Percentiles rank a stretch among this genome's conserved stretches.
These are phyloP conservation scores for Catharus ustulatus DNA, from an alignment of 2,797 vertebrate species.

Conservation along the genomic window DNA sequence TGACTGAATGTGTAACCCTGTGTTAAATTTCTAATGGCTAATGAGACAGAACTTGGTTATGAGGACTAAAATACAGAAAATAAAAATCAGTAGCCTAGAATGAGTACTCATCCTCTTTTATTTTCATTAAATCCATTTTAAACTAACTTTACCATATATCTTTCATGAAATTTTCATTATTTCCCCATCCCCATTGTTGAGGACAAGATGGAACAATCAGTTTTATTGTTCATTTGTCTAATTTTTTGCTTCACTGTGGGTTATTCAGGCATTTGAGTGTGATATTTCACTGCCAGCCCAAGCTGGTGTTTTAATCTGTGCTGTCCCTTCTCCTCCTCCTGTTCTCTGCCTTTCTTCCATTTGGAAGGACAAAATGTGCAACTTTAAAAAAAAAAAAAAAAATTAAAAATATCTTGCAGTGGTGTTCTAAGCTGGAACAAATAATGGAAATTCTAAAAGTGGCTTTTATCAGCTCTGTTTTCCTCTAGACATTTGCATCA, in stretches of 20 bases:
- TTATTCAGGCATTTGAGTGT: constrained; percentile 13
- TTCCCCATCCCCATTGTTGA: constrained; percentile 29
- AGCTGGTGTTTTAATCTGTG: not conserved
- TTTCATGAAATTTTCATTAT: constrained; percentile 65
- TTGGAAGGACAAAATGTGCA: constrained; percentile 2
- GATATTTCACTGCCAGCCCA: constrained; percentile 20
- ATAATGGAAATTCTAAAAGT: not conserved
- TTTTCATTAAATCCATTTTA: constrained; percentile 56
- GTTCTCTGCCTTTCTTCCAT: not conserved
- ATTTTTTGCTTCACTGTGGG: constrained; percentile 41
- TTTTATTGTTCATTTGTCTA: constrained; percentile 63
- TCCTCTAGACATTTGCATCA: not conserved
- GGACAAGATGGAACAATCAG: constrained; percentile 34
- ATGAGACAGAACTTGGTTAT: constrained; percentile 20
- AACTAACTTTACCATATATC: constrained; percentile 63
- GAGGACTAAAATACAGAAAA: constrained; percentile 34
- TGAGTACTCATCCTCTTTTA: constrained; percentile 15
- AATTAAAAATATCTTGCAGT: not conserved
- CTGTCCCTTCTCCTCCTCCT: not conserved
- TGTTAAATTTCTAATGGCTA: constrained; percentile 29
- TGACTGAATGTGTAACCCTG: not conserved
- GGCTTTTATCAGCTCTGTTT: not conserved
- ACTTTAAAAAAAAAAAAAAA: not conserved
- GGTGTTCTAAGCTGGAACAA: not conserved
- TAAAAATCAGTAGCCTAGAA: constrained; percentile 34